Percentiles rank a stretch among this genome's conserved stretches.
phyloP scores from a whole-genome alignment of 2,888 invertebrate genomes.

The Bembecia ichneumoniformis region DNA sequence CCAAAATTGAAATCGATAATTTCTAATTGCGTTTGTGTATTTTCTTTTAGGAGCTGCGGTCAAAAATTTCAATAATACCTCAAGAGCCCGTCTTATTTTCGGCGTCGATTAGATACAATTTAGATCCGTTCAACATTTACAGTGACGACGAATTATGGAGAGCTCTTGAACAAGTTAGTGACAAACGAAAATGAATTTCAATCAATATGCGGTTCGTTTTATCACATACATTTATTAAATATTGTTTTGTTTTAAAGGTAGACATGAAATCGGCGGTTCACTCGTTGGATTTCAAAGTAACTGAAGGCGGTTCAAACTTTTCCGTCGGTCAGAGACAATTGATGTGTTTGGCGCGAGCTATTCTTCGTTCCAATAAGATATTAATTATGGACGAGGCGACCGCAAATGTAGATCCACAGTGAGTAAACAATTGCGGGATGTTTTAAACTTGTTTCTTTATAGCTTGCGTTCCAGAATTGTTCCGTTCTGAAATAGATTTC shows the following conservation, averaged over 20 bases:
- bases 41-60: slow-evolving; percentile 67
- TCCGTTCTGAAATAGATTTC: not conserved
- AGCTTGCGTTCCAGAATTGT: not conserved
- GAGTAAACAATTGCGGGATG: slow-evolving; percentile 17
- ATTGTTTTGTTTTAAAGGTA: slow-evolving; percentile 60
- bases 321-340: slow-evolving; percentile 93
- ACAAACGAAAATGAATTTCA: not conserved
- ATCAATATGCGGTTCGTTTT: not conserved
- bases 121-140: slow-evolving; percentile 82
- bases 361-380: slow-evolving; percentile 86
- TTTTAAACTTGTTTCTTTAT: not conserved
- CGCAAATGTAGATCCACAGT: slow-evolving; percentile 91
- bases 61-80: slow-evolving; percentile 77
- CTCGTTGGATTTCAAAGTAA: slow-evolving; percentile 78
- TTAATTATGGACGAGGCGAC: slow-evolving; percentile 94
- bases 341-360: slow-evolving; percentile 90
- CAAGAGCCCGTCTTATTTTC: slow-evolving; percentile 81
- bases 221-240: not conserved
- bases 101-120: slow-evolving; percentile 77
- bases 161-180: slow-evolving; percentile 78
- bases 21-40: not conserved
- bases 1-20: not conserved
- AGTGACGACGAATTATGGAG: slow-evolving; percentile 79
- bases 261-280: slow-evolving; percentile 79
- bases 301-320: slow-evolving; percentile 84